phyloP scores from a whole-genome alignment of 2,888 invertebrate species.

The Notocelia uddmanniana region DNA sequence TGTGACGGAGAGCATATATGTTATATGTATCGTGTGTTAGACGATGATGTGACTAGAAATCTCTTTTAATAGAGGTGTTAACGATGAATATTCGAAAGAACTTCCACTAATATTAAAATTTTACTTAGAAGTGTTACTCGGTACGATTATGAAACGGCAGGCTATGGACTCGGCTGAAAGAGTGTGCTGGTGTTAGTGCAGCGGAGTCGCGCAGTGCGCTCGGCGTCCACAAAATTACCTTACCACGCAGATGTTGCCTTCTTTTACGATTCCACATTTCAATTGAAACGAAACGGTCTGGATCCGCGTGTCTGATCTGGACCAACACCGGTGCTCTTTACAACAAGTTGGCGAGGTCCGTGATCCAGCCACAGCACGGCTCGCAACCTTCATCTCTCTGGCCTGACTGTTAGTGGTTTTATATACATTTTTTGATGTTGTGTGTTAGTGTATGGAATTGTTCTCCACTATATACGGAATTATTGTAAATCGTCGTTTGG shows the following conservation, averaged over 20 bases:
- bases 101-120: conserved; percentile 37
- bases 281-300: too few species aligned
- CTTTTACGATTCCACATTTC: too few species aligned
- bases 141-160: conserved; percentile 2
- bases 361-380: too few species aligned
- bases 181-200: neutral
- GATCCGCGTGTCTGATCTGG: too few species aligned
- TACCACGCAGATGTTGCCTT: too few species aligned
- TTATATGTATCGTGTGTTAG: neutral
- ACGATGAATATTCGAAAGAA: conserved; percentile 21
- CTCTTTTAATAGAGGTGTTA: neutral
- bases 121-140: conserved; percentile 17
- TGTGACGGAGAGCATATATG: too few species aligned
- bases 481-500: conserved; percentile 48
- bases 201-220: neutral
- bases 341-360: too few species aligned
- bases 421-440: conserved; percentile 52
- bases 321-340: too few species aligned
- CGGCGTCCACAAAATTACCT: neutral
- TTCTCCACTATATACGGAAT: conserved; percentile 42
- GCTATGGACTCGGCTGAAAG: conserved; percentile 17
- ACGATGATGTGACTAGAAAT: neutral
- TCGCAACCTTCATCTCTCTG: neutral
- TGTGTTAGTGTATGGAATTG: conserved; percentile 50
- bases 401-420: conserved; percentile 44